Evolutionary conservation across 2,113 vertebrate genomes (phyloP).

Genomic region (Lampris megalopsis): DNA sequence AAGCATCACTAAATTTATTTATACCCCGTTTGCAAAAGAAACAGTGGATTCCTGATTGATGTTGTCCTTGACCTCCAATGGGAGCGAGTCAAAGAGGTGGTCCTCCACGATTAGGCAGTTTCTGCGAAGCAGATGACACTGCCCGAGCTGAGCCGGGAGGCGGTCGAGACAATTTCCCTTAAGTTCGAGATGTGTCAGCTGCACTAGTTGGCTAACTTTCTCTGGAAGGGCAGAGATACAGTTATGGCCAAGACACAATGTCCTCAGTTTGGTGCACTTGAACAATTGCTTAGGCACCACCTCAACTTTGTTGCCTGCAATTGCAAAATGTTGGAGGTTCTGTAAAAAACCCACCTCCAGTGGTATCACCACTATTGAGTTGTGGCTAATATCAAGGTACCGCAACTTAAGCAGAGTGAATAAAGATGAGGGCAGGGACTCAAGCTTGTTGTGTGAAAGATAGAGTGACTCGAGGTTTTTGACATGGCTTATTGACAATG

Average conservation of each 20-base stretch:
- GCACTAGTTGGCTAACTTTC: constrained; percentile 90
- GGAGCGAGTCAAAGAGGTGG: constrained; percentile 95
- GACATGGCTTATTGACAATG: constrained; percentile 92
- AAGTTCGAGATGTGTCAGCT: constrained; percentile 94
- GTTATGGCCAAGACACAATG: constrained; percentile 94
- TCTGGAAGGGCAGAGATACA: constrained; percentile 91
- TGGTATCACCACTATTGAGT: constrained; percentile 89
- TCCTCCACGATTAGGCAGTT: constrained; percentile 93
- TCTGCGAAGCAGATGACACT: constrained; percentile 91
- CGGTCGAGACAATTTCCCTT: constrained; percentile 97
- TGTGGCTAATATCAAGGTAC: constrained; percentile 94
- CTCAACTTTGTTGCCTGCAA: constrained; percentile 95
- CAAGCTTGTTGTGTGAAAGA: constrained; percentile 97
- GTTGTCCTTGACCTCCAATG: constrained; percentile 92
- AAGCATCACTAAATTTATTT: constrained; percentile 70
- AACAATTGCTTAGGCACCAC: constrained; percentile 94
- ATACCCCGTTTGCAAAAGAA: constrained; percentile 90
- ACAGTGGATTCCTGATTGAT: constrained; percentile 91
- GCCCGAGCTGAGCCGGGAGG: constrained; percentile 90
- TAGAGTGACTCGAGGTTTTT: constrained; percentile 96
- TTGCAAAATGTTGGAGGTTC: constrained; percentile 94
- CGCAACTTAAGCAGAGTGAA: constrained; percentile 95
- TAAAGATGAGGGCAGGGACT: constrained; percentile 89
- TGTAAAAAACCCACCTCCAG: constrained; percentile 91
- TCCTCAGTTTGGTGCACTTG: constrained; percentile 94